Conservation (phyloP, 1,140 invertebrate species). For the Drosophila hydei region DNA sequence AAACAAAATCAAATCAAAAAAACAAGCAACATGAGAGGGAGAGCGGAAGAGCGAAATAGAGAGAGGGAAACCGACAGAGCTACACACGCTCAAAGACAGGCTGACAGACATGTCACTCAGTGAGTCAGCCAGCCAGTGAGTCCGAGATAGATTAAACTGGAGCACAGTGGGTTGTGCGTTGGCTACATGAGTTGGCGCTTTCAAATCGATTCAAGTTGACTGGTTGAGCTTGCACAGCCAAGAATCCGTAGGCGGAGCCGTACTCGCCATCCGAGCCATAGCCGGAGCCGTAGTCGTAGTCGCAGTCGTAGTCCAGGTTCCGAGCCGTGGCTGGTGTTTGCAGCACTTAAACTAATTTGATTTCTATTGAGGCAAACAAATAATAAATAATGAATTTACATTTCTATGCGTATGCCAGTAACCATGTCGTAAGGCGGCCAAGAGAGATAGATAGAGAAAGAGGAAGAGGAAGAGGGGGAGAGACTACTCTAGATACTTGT, state of each 20-base stretch:
- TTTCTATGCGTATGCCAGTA: constrained; percentile 71
- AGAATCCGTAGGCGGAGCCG: background rate
- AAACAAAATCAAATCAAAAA: constrained; percentile 81
- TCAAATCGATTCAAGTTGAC: constrained; percentile 67
- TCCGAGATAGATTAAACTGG: constrained; percentile 55
- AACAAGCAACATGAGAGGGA: constrained; percentile 27
- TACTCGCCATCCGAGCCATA: background rate
- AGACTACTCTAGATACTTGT: constrained; percentile 29
- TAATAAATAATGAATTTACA: constrained; percentile 83
- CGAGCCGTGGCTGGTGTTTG: constrained; percentile 17
- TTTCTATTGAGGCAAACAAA: constrained; percentile 83
- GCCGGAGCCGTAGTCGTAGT: constrained; percentile 1
- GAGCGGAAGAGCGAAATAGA: background rate
- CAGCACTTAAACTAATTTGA: constrained; percentile 82
- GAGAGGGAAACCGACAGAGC: background rate
- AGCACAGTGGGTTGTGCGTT: constrained; percentile 14
- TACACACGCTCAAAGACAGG: constrained; percentile 27
- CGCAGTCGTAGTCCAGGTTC: background rate
- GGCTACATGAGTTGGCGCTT: constrained; percentile 59
- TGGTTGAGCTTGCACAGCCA: constrained; percentile 27
- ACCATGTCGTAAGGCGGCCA: constrained; percentile 35
- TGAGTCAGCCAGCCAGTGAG: constrained; percentile 45
- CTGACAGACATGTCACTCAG: constrained; percentile 52
- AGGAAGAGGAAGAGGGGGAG: background rate
- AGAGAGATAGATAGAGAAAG: background rate